Base-by-base conservation (phyloP, 2,113 vertebrate genomes). In the Numida meleagris region DNA sequence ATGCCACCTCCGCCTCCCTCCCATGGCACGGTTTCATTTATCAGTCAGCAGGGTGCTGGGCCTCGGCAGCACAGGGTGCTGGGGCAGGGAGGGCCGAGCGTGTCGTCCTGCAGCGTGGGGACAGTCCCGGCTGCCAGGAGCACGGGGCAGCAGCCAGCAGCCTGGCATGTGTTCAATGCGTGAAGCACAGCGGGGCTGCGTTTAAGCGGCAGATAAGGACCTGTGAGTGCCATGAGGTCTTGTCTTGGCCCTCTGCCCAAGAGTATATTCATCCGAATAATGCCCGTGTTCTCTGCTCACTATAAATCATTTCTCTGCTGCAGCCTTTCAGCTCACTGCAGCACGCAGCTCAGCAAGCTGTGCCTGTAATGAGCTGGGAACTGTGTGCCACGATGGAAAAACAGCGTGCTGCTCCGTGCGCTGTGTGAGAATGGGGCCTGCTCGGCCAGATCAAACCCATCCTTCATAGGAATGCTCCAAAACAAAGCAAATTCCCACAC, bases 401-500 rank as follows among this genome's bases (percentile, higher is more conserved):
- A 16, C 58, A 89, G 55, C 45, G 19, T 23, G 0, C 57, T 65
- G 82, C 85, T 91, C 81, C 74, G 0, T 53, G 63, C 24, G 51
- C 61, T 20, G 27, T 38, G 40, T 2, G 1, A 75, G 80, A 79
- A 66, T 86, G 55, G n/a, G 76, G 67, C 46, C 5, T 16, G n/a
- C 63, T 55, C 36, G 36, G 59, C 73, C 48, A 73, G 34, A 73
- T 76, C 93, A 96, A 77, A 81, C 24, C 48, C 40, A 79, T 57
- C 68, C 90, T 75, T 88, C 81, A 29, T 65, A 86, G 79, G 91
- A 95, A 93, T 58, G 66, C 82, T 95, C 38, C 42, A 59, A 86
- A 95, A 72, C 40, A 57, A 74, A 34, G 31, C 8, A 45, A 90
- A 34, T 71, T 89, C 63, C 50, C 76, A 91, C 55, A 61, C 34